Percentiles rank a stretch among this genome's conserved stretches.
phyloP scores from a whole-genome alignment of 2,797 vertebrate genomes.

The Tachyglossus aculeatus region DNA sequence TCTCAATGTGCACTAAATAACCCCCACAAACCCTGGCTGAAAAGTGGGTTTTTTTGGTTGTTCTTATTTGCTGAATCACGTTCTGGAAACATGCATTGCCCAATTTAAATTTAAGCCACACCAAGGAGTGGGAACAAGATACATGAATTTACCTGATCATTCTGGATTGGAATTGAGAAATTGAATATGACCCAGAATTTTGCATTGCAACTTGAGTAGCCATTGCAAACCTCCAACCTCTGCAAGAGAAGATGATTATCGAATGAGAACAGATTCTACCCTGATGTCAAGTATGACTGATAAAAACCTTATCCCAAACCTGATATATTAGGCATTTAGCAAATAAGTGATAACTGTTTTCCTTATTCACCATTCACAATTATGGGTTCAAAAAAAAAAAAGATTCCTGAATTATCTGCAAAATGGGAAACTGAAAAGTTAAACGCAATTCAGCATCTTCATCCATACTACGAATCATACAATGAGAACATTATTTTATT shows the following conservation, averaged over 20 bases:
- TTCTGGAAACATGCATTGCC: background rate
- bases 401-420: too few relatives aligned
- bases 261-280: background rate
- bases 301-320: background rate
- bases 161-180: conserved; percentile 95
- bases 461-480: too few relatives aligned
- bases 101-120: background rate
- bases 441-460: too few relatives aligned
- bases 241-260: conserved; percentile 64
- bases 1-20: background rate
- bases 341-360: too few relatives aligned
- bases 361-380: too few relatives aligned
- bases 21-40: too few relatives aligned
- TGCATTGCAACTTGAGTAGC: conserved; percentile 97
- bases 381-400: too few relatives aligned
- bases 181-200: conserved; percentile 95
- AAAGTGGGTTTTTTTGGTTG: too few relatives aligned
- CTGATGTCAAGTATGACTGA: background rate
- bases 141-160: conserved; percentile 80
- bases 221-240: conserved; percentile 98
- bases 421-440: too few relatives aligned
- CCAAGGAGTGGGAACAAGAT: background rate
- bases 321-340: background rate
- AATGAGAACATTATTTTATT: too few relatives aligned
- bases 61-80: background rate